phyloP scores from a whole-genome alignment of 2,797 vertebrate species.

The Acestrorhynchus altus region DNA sequence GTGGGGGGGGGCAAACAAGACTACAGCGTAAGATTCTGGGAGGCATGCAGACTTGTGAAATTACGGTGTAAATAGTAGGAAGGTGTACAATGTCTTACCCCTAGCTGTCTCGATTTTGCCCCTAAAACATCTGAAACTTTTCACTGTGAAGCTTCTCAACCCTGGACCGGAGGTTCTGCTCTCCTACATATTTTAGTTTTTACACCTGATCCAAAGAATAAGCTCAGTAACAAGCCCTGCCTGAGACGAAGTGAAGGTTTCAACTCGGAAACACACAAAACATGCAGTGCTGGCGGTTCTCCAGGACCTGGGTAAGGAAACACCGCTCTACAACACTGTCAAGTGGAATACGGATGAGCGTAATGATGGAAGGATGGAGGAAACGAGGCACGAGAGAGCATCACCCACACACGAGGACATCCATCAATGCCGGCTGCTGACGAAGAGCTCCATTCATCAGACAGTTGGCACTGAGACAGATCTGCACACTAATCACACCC shows the following conservation, averaged over 20 bases:
- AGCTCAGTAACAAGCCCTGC: neutral
- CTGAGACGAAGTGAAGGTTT: neutral
- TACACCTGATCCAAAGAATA: neutral
- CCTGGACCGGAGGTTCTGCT: no score
- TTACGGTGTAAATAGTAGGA: no score
- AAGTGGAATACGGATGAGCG: neutral
- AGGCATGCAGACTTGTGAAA: no score
- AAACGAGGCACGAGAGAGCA: neutral
- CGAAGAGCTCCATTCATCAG: neutral
- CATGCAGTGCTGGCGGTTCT: no score
- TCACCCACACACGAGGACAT: neutral
- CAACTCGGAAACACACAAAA: neutral
- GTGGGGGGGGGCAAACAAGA: no score
- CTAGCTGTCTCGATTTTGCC: no score
- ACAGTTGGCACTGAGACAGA: neutral
- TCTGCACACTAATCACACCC: constrained; percentile 12
- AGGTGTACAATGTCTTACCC: no score
- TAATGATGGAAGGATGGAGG: neutral
- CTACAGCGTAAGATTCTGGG: no score
- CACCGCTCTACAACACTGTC: neutral
- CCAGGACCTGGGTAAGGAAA: neutral
- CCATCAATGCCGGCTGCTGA: neutral
- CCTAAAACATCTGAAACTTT: no score
- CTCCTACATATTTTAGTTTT: no score
- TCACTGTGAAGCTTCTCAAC: no score